Evolutionary conservation across 2,113 vertebrate genomes (phyloP).

Genomic region (Pluvialis apricaria): DNA sequence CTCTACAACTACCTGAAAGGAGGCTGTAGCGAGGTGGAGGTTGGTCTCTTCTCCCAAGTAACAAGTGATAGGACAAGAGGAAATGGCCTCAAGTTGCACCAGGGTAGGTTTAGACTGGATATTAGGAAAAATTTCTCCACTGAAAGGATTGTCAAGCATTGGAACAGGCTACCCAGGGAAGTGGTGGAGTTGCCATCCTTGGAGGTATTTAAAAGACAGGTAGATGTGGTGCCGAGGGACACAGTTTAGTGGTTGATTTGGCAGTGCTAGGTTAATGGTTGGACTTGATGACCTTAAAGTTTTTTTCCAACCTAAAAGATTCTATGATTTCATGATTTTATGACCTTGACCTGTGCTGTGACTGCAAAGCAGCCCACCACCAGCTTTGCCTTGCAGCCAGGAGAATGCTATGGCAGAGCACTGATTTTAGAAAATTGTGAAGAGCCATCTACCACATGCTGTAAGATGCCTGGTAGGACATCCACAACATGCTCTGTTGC

Average conservation of each 20-base stretch:
- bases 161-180: neutral
- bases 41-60: neutral
- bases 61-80: rapidly evolving
- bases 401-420: neutral
- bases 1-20: neutral
- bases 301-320: neutral
- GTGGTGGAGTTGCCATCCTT: neutral
- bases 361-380: neutral
- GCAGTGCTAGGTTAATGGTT: neutral
- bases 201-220: neutral
- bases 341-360: neutral
- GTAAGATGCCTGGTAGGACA: neutral
- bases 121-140: neutral
- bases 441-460: neutral
- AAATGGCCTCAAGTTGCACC: neutral
- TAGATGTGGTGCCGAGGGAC: neutral
- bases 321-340: neutral
- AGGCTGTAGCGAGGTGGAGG: rapidly evolving
- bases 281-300: neutral
- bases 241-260: neutral
- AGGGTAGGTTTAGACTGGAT: neutral
- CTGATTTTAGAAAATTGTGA: neutral
- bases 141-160: neutral
- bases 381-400: neutral
- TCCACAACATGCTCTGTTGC: rapidly evolving